Conservation (phyloP, 2,888 invertebrate genomes). For the Polyommatus icarus region DNA sequence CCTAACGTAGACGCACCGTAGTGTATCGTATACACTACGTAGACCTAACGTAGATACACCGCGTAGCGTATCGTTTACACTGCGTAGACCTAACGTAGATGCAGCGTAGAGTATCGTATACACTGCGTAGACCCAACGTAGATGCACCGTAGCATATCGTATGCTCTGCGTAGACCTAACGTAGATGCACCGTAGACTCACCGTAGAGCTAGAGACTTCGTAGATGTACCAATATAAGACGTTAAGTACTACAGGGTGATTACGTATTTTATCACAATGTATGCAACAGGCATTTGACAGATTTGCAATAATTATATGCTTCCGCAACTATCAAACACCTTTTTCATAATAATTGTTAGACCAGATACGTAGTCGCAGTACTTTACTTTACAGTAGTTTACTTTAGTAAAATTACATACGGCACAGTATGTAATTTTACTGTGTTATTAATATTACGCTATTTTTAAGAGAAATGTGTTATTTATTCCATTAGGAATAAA, state of each 20-base stretch:
- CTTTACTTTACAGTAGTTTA: too few relatives aligned
- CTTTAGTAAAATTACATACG: too few relatives aligned
- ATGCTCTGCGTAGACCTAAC: neutral
- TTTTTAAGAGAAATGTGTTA: neutral
- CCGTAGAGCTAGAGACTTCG: neutral
- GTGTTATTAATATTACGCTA: neutral
- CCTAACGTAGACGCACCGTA: too few relatives aligned
- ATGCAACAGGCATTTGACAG: too few relatives aligned
- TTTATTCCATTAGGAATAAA: neutral
- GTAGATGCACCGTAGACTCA: neutral
- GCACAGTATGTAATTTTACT: too few relatives aligned
- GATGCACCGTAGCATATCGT: too few relatives aligned
- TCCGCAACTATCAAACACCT: neutral
- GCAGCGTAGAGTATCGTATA: neutral
- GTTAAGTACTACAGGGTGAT: too few relatives aligned
- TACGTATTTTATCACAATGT: too few relatives aligned
- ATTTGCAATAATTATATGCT: neutral
- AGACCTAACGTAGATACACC: neutral
- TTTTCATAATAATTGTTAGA: neutral
- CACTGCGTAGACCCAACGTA: neutral
- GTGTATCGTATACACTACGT: neutral
- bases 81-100: neutral
- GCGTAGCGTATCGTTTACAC: too few relatives aligned
- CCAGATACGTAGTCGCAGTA: neutral
- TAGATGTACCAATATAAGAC: too few relatives aligned